Base-by-base conservation (phyloP, 2,888 invertebrate genomes). In the Myathropa florea region DNA sequence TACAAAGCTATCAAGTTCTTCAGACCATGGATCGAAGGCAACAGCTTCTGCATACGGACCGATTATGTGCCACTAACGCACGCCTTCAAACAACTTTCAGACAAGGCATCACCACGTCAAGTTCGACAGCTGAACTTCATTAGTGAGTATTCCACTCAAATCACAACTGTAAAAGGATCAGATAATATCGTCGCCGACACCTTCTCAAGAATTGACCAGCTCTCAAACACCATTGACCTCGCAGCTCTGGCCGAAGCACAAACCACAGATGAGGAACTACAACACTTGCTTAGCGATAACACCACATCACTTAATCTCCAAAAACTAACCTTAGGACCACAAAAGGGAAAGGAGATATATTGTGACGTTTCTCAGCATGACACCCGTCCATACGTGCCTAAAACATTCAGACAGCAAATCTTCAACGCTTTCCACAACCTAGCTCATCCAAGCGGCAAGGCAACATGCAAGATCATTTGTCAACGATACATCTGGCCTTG, bases 1-100 rank as follows among this genome's bases (percentile, higher is more conserved):
- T 93, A 92, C 75, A 85, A 89, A 24, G 90, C 91, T 0, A 88
- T 93, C 0, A 90, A 90, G 60, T n/a, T n/a, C n/a, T n/a, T n/a
- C n/a, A n/a, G n/a, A n/a, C n/a, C n/a, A n/a, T n/a, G n/a, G n/a
- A n/a, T n/a, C n/a, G n/a, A n/a, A n/a, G n/a, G n/a, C n/a, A n/a
- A n/a, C n/a, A n/a, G n/a, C n/a, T n/a, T n/a, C n/a, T n/a, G n/a
- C n/a, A 88, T 88, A 71, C 88, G 87, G 59, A 30, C 89, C n/a
- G 89, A 88, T 53, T 88, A 88, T 57, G 77, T 65, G 28, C 85
- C 88, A 23, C 26, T 88, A 1, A 75, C 73, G 0, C 90, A 84
- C 53, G 91, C 91, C 0, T 90, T 92, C 72, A 24, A 64, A 12
- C 67, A 89, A 82, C 88, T 89, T 7, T 63, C 88, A 3, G 90